Evolutionary conservation across 2,888 invertebrate species (phyloP), one percentile per base, ranked within the genome.

Genomic region (Sinotaia quadrata): DNA sequence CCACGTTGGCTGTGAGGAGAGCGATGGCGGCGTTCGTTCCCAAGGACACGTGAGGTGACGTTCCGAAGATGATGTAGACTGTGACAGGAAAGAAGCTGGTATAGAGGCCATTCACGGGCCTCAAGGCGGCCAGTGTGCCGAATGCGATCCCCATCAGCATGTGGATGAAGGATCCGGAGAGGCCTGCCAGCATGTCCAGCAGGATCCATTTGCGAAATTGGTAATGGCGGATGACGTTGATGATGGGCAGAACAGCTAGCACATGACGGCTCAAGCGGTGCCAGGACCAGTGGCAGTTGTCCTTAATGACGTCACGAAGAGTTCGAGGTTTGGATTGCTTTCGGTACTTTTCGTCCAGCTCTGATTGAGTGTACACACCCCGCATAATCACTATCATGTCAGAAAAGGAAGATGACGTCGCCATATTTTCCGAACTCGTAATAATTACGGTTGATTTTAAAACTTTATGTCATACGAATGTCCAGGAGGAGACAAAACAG

Each of bases 121-220:
- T 72, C n/a, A 85, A 72, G 21, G 77, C 76, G 12, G 84, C 79
- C 24, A 84, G 78, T n/a, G 81, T 68, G 24, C 83, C 83, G 65
- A 82, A 83, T 5, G 82, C 84, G 69, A 84, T 78, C 15, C 84
- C 65, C 29, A 85, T 85, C 1, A 85, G 84, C 33, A 86, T 78
- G 69, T 86, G 85, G 69, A 85, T 75, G 67, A 84, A 82, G 5
- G 81, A 84, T 21, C 78, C 80, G 12, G 83, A 82, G 4, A 86
- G 52, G 0, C 86, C 86, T 15, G 84, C 75, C 12, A 86, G 29
- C 15, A 84, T 18, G 72, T 86, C 86, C 7, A 69, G 75, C 4
- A 82, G 33, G 1, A 83, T 65, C 59, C 75, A 79, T 2, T 29
- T 24, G 2, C 59, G 51, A 41, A 41, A 62, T 10, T 37, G 44